Base-by-base conservation (phyloP, 2,888 invertebrate species). In the Amiota minor region DNA sequence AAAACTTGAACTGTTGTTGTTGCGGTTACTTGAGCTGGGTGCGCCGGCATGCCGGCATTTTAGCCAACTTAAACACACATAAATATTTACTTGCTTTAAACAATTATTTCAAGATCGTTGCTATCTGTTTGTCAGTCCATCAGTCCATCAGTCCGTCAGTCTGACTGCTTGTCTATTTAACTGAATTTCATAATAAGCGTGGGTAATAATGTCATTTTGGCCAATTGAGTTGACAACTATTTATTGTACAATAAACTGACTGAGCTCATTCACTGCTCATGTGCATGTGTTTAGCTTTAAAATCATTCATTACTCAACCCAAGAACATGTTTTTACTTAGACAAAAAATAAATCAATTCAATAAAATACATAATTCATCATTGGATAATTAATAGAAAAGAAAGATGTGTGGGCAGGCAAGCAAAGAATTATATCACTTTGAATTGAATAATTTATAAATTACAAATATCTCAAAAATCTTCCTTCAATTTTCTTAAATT, bases 21-120 rank as follows among this genome's bases (percentile, higher is more conserved):
- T 70, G 59, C 12, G 16, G 59, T 18, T 18, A 1, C 20, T 23
- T 16, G 20, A 10, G 23, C 4, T 59, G 59, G 59, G 59, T 59
- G 59, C 20, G 59, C 59, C 23, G 59, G 23, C 20, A 20, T 59
- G 59, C 59, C 59, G 59, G 59, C 12, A 59, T 59, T 59, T 59
- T 20, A 23, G 18, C 12, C 59, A 59, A 12, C 1, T 18, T 10
- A 59, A 16, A 18, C 12, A 20, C 18, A 11, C 59, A 59, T 20
- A 18, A 20, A 46, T 35, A 35, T 35, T 35, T 35, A 35, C 6
- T 35, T 35, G 35, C 35, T 35, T 56, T 56, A 56, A 70, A 70
- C 50, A 64, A 53, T 64, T 64, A 64, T 72, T 72, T 72, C 71
- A 65, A 72, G 71, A 72, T 64, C 71, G 71, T 53, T 53, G 53